A percentile compares a stretch with the other conserved stretches of the same genome.
phyloP scores from a whole-genome alignment of 2,113 vertebrate genomes.

The Microcebus griseorufus region DNA sequence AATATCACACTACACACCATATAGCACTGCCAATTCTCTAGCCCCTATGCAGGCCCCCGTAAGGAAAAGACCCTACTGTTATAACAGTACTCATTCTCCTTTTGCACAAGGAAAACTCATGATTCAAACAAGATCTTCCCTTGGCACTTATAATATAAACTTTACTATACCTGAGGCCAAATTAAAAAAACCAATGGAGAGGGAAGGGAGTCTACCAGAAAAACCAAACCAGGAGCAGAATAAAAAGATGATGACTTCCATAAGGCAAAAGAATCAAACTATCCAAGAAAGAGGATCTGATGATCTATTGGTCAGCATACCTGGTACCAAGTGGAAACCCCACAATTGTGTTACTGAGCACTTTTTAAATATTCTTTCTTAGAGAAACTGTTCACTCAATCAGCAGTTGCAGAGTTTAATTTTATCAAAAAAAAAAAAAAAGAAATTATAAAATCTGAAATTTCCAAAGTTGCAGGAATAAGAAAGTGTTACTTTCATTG shows the following conservation, averaged over 20 bases:
- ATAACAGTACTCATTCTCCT: slow-evolving; percentile 17
- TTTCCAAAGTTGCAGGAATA: not conserved
- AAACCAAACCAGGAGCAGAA: slow-evolving; percentile 37
- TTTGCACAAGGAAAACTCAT: not conserved
- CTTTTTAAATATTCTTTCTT: not conserved
- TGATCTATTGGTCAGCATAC: not conserved
- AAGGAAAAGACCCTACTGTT: not conserved
- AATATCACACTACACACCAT: not conserved
- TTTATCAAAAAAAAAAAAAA: not conserved
- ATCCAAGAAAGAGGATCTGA: not conserved
- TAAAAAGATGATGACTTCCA: not conserved
- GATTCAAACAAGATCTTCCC: slow-evolving; percentile 24
- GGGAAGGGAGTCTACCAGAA: not conserved
- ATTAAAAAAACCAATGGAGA: not conserved
- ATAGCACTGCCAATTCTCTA: not conserved
- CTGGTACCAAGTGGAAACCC: not conserved
- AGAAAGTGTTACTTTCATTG: not conserved
- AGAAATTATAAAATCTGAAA: not conserved
- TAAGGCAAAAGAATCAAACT: not conserved
- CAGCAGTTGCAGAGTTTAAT: not conserved
- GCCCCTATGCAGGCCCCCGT: not conserved
- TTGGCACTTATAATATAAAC: slow-evolving; percentile 15
- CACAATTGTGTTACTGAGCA: accelerated
- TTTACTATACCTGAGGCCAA: slow-evolving; percentile 25
- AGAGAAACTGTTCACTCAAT: not conserved